Base-by-base conservation (phyloP, 2,797 vertebrate species). In the Buphagus erythrorhynchus region DNA sequence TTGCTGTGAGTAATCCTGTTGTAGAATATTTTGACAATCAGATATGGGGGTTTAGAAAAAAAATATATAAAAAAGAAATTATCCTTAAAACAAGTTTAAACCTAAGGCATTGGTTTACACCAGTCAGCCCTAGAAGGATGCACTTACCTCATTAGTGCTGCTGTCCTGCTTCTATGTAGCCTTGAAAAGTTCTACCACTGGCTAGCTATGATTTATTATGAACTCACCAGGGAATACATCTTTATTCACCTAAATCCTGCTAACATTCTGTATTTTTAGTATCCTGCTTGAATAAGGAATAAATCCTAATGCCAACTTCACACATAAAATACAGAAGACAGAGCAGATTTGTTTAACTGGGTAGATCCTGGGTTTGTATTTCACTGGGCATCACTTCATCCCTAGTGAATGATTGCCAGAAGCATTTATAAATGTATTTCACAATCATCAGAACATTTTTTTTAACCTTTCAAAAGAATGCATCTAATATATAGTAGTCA, bases 381-480 rank as follows among this genome's bases (percentile, higher is more conserved):
- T 96, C 62, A 77, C 85, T 87, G 75, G 68, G 28, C n/a, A 59
- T 92, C 49, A 24, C 43, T 31, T 86, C 78, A 75, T 76, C 40
- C 43, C 25, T 68, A 5, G n/a, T 63, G 67, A 95, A 52, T 86
- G 95, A 86, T 75, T 94, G 76, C 72, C 74, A 94, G 76, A 93
- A 82, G 58, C 87, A 57, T 97, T 97, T 78, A 38, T 62, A 79
- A 68, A 61, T 68, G 46, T 89, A 62, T 91, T 95, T 76, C 73
- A 76, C 25, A 92, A 48, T 36, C 29, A 43, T 51, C n/a, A 77
- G 75, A 74, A 88, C 54, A 40, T 48, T 84, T 85, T 13, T 97
- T 92, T 97, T 58, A 67, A 61, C 69, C 40, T 93, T 96, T 96
- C 61, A 77, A 74, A 95, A 87, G 65, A 79, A 83, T 87, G 28